These are phyloP conservation scores for Napeogenes sylphis DNA, from an alignment of 2,888 invertebrate genomes.

Conservation along the genomic window DNA sequence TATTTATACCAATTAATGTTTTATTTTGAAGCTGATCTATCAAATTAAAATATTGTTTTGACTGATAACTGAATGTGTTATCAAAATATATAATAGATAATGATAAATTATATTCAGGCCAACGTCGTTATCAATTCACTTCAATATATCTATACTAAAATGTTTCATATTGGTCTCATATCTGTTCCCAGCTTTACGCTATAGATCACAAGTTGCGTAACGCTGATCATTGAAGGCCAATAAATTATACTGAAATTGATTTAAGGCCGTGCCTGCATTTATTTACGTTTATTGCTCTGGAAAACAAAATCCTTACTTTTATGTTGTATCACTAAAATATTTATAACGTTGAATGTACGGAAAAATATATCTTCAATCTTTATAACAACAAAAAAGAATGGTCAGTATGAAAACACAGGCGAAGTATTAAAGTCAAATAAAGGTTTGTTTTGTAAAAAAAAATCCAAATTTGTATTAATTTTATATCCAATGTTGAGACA, in stretches of 20 bases:
- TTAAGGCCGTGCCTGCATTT: slow-evolving; percentile 3
- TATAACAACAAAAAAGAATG: slow-evolving; percentile 2
- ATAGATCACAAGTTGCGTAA: slow-evolving; percentile 1
- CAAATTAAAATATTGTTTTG: too few relatives aligned
- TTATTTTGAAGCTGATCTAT: too few relatives aligned
- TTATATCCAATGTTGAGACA: too few relatives aligned
- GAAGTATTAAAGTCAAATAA: too few relatives aligned
- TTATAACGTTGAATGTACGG: not conserved
- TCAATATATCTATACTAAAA: too few relatives aligned
- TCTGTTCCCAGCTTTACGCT: not conserved
- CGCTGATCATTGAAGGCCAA: slow-evolving; percentile 4
- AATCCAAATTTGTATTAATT: too few relatives aligned
- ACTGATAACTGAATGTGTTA: too few relatives aligned
- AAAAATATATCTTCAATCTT: not conserved
- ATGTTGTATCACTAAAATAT: slow-evolving; percentile 1
- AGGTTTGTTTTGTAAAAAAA: too few relatives aligned
- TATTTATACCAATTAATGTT: too few relatives aligned
- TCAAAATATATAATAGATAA: too few relatives aligned
- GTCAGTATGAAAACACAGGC: not conserved
- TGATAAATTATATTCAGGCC: too few relatives aligned
- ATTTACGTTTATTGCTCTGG: not conserved
- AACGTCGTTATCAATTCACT: too few relatives aligned
- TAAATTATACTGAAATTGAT: slow-evolving; percentile 4
- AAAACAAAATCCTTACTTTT: not conserved
- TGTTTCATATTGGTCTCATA: not conserved